Base-by-base conservation (phyloP, 37 sponge, comb jelly and placozoan species). In the Amphimedon queenslandica region DNA sequence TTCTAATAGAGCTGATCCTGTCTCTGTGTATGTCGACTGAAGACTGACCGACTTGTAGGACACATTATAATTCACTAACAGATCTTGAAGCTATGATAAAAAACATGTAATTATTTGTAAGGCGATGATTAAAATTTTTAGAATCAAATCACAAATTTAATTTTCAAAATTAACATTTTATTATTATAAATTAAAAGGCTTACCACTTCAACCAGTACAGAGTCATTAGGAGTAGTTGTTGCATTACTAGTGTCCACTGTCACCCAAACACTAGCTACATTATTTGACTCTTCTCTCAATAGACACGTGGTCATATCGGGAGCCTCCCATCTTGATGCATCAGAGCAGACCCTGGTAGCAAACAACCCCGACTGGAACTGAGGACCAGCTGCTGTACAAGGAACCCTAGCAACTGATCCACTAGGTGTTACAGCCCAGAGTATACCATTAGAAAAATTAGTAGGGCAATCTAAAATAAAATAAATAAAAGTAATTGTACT, bases 1-100 rank as follows among this genome's bases (percentile, higher is more conserved):
- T 8, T 47, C 53, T 18, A 47, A 8, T 18, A 47, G n/a, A n/a
- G n/a, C n/a, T n/a, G n/a, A 8, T 13, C 8, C 13, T 47, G 53
- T 76, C 25, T 64, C 32, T 37, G 64, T 10, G 28, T 65, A 63
- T 1, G 28, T 20, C 3, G 77, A 76, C 34, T 65, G 64, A 25
- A 76, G 43, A 33, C 24, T 42, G 21, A 76, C 77, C 64, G 42
- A 23, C 18, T 25, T 43, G 67, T 76, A 76, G 43, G 37, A 27
- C 47, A 76, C 77, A 27, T 53, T 32, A 25, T 33, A 37, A 6
- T 1, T 5, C 5, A 64, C 66, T 40, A 76, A 36, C 23, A 42
- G 33, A 18, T 21, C 42, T 33, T 23, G 39, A 31, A 76, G 40
- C 77, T 76, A 53, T 2, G 41, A 27, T 2, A 75, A 34, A 40